phyloP scores from a whole-genome alignment of 1,140 invertebrate genomes.

The Solenopsis fugax region DNA sequence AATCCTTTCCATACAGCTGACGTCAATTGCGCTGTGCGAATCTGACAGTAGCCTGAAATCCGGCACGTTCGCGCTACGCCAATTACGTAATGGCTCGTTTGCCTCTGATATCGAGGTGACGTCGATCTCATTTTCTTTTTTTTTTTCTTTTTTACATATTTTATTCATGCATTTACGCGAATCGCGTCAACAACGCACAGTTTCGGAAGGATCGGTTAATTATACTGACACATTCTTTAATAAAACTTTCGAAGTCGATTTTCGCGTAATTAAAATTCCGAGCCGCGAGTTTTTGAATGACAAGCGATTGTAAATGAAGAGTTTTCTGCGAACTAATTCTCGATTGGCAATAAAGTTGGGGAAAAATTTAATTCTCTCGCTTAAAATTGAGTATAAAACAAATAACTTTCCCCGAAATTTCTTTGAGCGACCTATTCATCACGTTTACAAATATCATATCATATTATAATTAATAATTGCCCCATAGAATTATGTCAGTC shows the following conservation, averaged over 20 bases:
- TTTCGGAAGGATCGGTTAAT: not conserved
- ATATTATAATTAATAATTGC: not conserved
- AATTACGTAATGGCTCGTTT: constrained; percentile 7
- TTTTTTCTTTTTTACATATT: not conserved
- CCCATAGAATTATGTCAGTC: not conserved
- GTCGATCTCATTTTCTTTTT: not conserved
- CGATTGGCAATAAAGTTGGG: not conserved
- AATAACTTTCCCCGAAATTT: not conserved
- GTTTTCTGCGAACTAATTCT: not conserved
- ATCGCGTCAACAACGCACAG: not conserved
- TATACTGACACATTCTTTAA: not conserved
- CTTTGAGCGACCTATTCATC: not conserved
- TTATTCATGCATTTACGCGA: not conserved
- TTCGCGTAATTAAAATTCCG: constrained; percentile 16
- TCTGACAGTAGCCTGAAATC: constrained; percentile 33
- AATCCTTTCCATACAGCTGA: constrained; percentile 48
- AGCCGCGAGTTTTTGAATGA: not conserved
- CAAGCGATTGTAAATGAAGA: constrained; percentile 18
- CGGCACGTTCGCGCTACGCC: not conserved
- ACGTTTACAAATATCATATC: not conserved
- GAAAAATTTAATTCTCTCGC: not conserved
- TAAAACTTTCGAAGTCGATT: not conserved
- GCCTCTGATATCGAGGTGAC: not conserved
- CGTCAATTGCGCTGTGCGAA: constrained; percentile 48
- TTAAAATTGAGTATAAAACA: not conserved